Percentiles rank a stretch among this genome's conserved stretches.
phyloP scores from a whole-genome alignment of 1,140 invertebrate genomes.

The Palaemon carinicauda region DNA sequence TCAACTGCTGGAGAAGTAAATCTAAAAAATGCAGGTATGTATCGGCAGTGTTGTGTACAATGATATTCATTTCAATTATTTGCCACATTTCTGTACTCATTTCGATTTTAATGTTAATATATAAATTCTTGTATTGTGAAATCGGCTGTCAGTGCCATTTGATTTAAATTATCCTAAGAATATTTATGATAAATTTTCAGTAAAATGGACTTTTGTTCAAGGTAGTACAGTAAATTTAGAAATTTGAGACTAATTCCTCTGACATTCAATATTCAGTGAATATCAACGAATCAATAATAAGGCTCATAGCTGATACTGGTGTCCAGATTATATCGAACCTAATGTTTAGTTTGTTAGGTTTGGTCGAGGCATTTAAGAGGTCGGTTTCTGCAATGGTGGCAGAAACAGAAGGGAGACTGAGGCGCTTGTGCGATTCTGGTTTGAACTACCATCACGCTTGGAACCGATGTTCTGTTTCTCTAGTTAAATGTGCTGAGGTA shows the following conservation, averaged over 20 bases:
- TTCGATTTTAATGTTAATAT: too few species aligned
- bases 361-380: slow-evolving; percentile 10
- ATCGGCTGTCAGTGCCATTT: too few species aligned
- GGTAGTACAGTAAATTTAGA: too few species aligned
- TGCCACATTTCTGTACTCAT: not conserved
- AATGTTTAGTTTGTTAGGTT: not conserved
- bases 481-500: slow-evolving; percentile 78
- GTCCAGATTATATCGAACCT: not conserved
- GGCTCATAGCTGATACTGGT: not conserved
- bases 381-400: not conserved
- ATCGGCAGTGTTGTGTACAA: not conserved
- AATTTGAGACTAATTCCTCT: too few species aligned
- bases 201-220: too few species aligned
- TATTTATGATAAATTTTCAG: too few species aligned
- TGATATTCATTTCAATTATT: not conserved
- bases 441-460: slow-evolving; percentile 78
- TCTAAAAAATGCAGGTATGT: not conserved
- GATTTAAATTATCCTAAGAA: too few species aligned
- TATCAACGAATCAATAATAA: too few species aligned
- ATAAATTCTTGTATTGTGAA: too few species aligned
- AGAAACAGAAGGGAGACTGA: slow-evolving; percentile 65
- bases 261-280: too few species aligned
- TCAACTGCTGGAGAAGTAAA: not conserved
- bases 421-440: slow-evolving; percentile 72
- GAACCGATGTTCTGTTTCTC: slow-evolving; percentile 84